phyloP scores from a whole-genome alignment of 2,797 vertebrate species.

The Columba guinea region DNA sequence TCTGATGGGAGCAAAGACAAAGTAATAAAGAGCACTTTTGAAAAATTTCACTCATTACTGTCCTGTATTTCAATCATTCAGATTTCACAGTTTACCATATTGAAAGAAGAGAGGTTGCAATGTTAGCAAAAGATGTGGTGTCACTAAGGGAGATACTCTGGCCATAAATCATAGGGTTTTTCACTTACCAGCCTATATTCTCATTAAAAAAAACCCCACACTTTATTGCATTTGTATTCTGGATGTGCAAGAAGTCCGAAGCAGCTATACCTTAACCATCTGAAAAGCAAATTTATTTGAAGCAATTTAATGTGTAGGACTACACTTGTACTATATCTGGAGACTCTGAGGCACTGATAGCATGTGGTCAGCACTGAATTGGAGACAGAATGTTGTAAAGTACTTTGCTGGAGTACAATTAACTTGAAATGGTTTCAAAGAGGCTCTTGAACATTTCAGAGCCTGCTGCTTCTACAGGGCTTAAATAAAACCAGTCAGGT shows the following conservation, averaged over 20 bases:
- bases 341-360: neutral
- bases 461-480: neutral
- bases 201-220: fast-evolving
- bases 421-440: constrained; percentile 7
- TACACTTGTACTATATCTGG: neutral
- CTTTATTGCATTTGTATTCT: constrained; percentile 2
- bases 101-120: neutral
- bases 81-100: neutral
- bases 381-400: neutral
- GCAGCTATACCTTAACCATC: neutral
- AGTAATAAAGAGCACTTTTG: neutral
- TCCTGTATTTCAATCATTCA: neutral
- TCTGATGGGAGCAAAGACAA: neutral
- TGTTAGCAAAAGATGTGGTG: neutral
- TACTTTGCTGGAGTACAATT: constrained; percentile 6
- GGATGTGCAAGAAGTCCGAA: neutral
- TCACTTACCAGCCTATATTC: neutral
- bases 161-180: neutral
- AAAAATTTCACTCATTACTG: neutral
- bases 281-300: neutral
- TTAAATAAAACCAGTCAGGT: neutral
- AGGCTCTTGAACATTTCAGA: constrained; percentile 14
- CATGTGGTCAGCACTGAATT: neutral
- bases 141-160: neutral
- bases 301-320: neutral